These are phyloP conservation scores for Dynastes grantii DNA, from an alignment of 2,888 invertebrate species.

Conservation along the genomic window DNA sequence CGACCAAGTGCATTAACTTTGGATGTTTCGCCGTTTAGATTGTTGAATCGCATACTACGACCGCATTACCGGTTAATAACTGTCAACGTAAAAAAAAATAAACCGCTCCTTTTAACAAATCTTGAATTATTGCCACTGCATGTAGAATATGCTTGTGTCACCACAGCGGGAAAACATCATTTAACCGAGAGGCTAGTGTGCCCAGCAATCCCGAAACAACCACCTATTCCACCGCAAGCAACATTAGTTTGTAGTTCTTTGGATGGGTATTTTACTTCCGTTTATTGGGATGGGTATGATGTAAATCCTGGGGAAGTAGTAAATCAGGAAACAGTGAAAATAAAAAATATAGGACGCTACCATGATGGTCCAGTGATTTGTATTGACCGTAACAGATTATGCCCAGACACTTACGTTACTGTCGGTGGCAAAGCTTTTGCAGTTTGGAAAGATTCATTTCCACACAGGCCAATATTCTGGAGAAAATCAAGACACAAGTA, in stretches of 20 bases:
- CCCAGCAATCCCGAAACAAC: slow-evolving; percentile 50
- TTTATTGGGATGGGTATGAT: slow-evolving; percentile 79
- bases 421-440: slow-evolving; percentile 67
- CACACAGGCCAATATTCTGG: slow-evolving; percentile 78
- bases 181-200: slow-evolving; percentile 54
- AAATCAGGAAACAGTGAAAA: slow-evolving; percentile 72
- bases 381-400: slow-evolving; percentile 63
- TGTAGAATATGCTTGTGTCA: background rate
- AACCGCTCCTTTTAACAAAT: slow-evolving; percentile 58
- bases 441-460: slow-evolving; percentile 73
- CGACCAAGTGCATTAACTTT: slow-evolving; percentile 76
- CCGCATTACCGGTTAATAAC: slow-evolving; percentile 76
- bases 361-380: slow-evolving; percentile 82
- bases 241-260: slow-evolving; percentile 62
- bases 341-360: slow-evolving; percentile 72
- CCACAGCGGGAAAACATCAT: slow-evolving; percentile 66
- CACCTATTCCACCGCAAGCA: slow-evolving; percentile 40
- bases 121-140: slow-evolving; percentile 69
- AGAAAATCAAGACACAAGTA: slow-evolving; percentile 75
- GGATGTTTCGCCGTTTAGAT: slow-evolving; percentile 76
- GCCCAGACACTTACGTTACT: slow-evolving; percentile 66
- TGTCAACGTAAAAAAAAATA: slow-evolving; percentile 66
- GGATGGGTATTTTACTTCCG: slow-evolving; percentile 64
- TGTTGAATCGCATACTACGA: slow-evolving; percentile 75
- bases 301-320: slow-evolving; percentile 75